Base-by-base conservation (phyloP, 2,113 vertebrate genomes). In the Calyptommatus sinebrachiatus region DNA sequence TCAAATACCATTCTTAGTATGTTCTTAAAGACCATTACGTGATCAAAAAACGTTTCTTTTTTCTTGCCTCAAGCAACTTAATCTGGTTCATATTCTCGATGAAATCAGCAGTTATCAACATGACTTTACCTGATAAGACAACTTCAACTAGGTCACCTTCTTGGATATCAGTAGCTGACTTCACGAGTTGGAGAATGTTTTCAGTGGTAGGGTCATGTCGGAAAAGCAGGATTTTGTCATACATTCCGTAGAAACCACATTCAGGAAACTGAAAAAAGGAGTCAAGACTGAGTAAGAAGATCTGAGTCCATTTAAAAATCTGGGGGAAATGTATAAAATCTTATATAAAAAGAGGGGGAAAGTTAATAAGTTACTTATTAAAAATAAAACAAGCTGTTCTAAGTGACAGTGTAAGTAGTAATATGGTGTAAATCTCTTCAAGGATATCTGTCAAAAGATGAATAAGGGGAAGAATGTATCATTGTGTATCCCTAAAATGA, bases 211-310 rank as follows among this genome's bases (percentile, higher is more conserved):
- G 94, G 35, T 97, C 96, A 79, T 97, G 97, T n/a, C 97, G 97
- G 88, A 97, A 97, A 85, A 97, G 94, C 78, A 97, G 94, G 85
- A 97, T 97, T 92, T 97, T 97, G 90, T 97, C 96, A 12, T 97
- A 97, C 93, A 97, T 95, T 77, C 96, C 97, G 61, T 97, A 97
- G 91, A 97, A 97, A 81, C 97, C 97, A 90, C 96, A 97, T 88
- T 97, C 97, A 0, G 97, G 97, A 86, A 97, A 97, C 97, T 97
- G 94, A 60, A 93, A 94, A 63, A 93, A 65, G 89, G 18, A 94
- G 35, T 4, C 90, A 92, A 48, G 35, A 76, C 50, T 7, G 18
- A 91, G 48, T 18, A 57, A 57, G 18, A 57, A 57, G 4, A 57
- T 16, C 4, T 18, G 12, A 57, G 53, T 57, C 18, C 12, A 57